Evolutionary conservation across 2,888 invertebrate species (phyloP), one percentile per base, ranked within the genome.

Genomic region (Hedya salicella): DNA sequence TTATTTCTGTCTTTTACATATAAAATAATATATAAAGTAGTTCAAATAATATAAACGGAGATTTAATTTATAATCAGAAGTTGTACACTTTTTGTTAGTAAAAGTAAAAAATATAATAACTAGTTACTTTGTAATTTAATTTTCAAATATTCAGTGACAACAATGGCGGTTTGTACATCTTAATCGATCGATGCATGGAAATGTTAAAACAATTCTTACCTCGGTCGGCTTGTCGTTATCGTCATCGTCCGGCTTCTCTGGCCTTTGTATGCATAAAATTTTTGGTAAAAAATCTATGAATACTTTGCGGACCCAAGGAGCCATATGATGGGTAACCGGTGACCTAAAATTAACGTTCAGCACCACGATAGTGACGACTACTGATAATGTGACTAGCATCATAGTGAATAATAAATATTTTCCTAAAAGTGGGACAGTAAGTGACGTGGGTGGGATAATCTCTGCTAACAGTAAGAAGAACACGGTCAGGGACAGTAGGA

Each of bases 391-490:
- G 81, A 98, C 98, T 82, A 98, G 94, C 91, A 97, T 96, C 98
- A 98, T 98, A 75, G 98, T 98, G 92, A 98, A 98, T 76, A 98
- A 94, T 77, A 98, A 94, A 93, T 98, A 98, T 93, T 97, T 97
- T 78, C 98, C 98, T 81, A 97, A 93, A 73, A 98, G 93, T 72
- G 98, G 98, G 77, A 98, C 97, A 73, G 98, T 97, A 75, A 98
- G 93, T 75, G 98, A 98, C 73, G 98, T 98, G 62, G 98, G 97
- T 76, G 98, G 98, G 86, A 98, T 98, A 85, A 98, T 98, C 93
- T 98, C 98, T 80, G 97, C 97, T 84, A 98, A 93, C 77, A 98
- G 94, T 81, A 98, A 94, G 93, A 98, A 98, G 94, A 98, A 98
- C 93, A 98, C 98, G 81, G 98, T 98, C 82, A 98, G 93, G 75